phyloP scores from a whole-genome alignment of 2,113 vertebrate species.

The Castor canadensis region DNA sequence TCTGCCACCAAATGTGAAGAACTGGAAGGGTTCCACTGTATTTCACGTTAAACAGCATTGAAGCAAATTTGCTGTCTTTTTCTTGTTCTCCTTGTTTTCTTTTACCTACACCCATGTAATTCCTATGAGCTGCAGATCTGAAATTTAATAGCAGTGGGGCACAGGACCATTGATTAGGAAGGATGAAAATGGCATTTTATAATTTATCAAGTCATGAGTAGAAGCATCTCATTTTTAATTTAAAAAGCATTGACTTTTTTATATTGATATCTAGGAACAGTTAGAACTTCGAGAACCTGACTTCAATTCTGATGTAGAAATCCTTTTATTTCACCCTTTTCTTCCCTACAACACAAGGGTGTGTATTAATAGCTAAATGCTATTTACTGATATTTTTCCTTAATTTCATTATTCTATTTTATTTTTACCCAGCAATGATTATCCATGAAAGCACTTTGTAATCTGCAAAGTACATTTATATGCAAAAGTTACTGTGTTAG shows the following conservation, averaged over 20 bases:
- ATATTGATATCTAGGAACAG: slow-evolving; percentile 56
- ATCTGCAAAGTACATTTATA: not conserved
- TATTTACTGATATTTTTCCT: slow-evolving; percentile 32
- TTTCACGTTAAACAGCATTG: not conserved
- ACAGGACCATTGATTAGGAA: not conserved
- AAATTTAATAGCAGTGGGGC: not conserved
- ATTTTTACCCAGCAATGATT: not conserved
- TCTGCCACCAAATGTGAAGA: not conserved
- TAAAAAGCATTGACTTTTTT: slow-evolving; percentile 60
- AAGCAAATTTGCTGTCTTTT: not conserved
- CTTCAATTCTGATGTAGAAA: slow-evolving; percentile 46
- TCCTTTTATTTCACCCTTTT: slow-evolving; percentile 3
- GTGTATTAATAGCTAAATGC: slow-evolving; percentile 27
- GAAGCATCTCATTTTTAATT: slow-evolving; percentile 68
- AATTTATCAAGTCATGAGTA: slow-evolving; percentile 55
- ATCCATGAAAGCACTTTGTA: slow-evolving; percentile 6
- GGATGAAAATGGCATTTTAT: slow-evolving; percentile 30
- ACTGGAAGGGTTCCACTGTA: not conserved
- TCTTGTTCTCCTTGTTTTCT: not conserved
- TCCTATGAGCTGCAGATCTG: not conserved
- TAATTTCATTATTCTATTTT: slow-evolving; percentile 18
- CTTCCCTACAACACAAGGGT: not conserved
- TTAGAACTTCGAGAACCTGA: slow-evolving; percentile 54
- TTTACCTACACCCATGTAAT: not conserved
- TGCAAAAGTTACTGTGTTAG: not conserved